phyloP scores from a whole-genome alignment of 2,113 vertebrate species.

The Myrmecobius fasciatus region DNA sequence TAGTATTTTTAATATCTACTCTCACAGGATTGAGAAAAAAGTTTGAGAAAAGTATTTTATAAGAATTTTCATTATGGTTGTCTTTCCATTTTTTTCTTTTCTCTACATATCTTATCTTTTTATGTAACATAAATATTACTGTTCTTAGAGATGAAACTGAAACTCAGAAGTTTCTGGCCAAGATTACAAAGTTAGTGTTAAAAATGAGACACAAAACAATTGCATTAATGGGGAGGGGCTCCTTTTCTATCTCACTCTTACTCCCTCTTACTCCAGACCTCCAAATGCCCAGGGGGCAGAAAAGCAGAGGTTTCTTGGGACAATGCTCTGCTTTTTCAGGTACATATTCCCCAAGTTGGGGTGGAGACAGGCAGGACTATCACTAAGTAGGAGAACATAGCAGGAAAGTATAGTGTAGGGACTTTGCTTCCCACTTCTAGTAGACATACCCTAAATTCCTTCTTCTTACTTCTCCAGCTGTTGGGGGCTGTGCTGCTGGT shows the following conservation, averaged over 20 bases:
- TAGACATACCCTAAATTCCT: slow-evolving; percentile 12
- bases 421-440: neutral
- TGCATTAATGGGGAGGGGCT: neutral
- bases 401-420: too few relatives aligned
- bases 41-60: neutral
- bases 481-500: slow-evolving; percentile 92
- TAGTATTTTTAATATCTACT: neutral
- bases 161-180: neutral
- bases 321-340: neutral
- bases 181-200: neutral
- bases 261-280: neutral
- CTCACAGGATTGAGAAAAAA: neutral
- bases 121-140: neutral
- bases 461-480: slow-evolving; percentile 83
- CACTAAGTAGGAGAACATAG: too few relatives aligned
- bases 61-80: neutral
- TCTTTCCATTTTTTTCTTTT: neutral
- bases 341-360: neutral
- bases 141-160: neutral
- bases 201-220: too few relatives aligned
- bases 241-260: neutral
- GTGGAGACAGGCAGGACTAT: neutral
- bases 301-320: neutral
- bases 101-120: neutral
- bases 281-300: neutral